phyloP scores from a whole-genome alignment of 2,113 vertebrate species.

The Trochalopteron elliotii region DNA sequence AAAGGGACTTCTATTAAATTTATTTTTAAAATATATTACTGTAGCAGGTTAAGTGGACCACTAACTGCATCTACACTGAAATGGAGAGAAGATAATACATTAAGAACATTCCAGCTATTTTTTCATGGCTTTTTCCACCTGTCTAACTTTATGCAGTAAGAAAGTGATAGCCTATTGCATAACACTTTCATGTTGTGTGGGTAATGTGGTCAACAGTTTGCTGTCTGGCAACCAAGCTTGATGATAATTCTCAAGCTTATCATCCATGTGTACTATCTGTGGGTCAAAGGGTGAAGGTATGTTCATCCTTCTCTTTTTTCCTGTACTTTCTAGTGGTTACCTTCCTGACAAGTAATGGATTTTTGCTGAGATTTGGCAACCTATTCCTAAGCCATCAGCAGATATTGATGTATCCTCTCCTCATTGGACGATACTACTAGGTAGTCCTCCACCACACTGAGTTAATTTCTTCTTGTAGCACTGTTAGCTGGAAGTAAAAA shows the following conservation, averaged over 20 bases:
- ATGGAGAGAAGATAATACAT: neutral
- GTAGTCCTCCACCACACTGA: neutral
- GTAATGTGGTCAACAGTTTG: neutral
- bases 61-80: neutral
- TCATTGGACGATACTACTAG: neutral
- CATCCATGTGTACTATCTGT: neutral
- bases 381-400: neutral
- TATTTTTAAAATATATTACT: neutral
- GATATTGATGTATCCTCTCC: neutral
- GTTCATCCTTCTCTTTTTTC: neutral
- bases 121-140: neutral
- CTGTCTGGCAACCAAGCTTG: neutral
- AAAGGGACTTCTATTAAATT: neutral
- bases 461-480: neutral
- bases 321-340: neutral
- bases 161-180: neutral
- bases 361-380: neutral
- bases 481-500: neutral
- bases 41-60: neutral
- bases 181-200: neutral
- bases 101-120: neutral
- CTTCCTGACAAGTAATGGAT: neutral
- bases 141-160: neutral
- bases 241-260: neutral
- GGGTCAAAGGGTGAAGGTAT: neutral